These are phyloP conservation scores for Gnathonemus longibarbis DNA, from an alignment of 2,113 vertebrate species.

Conservation along the genomic window DNA sequence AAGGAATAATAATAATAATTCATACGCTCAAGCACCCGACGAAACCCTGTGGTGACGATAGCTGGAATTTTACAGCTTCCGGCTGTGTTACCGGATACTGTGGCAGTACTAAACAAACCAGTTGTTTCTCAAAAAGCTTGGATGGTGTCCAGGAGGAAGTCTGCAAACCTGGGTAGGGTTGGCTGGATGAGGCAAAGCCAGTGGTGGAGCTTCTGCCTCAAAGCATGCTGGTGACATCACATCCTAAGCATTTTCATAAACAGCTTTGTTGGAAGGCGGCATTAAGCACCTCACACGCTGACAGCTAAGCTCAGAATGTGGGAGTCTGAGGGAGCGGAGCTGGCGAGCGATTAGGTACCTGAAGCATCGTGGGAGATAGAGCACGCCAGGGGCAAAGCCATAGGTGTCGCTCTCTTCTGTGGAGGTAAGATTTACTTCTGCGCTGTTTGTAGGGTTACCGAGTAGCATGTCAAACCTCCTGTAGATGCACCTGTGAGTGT, in stretches of 20 bases:
- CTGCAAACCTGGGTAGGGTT: neutral
- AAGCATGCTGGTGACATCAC: neutral
- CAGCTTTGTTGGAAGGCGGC: neutral
- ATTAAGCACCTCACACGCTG: neutral
- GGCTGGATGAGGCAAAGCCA: neutral
- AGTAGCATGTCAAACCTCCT: neutral
- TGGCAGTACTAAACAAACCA: neutral
- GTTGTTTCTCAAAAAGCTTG: neutral
- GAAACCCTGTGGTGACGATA: neutral
- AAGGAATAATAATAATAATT: neutral
- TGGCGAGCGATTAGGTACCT: neutral
- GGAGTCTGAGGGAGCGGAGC: neutral
- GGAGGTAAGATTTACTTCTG: neutral
- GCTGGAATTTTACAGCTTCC: neutral
- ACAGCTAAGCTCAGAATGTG: neutral
- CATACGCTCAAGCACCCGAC: neutral
- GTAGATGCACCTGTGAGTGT: neutral
- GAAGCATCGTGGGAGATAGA: neutral
- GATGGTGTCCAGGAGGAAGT: neutral
- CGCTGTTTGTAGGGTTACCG: neutral
- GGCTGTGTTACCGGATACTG: neutral
- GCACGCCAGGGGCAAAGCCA: neutral
- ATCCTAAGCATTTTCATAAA: neutral
- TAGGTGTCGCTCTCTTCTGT: neutral
- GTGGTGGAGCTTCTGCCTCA: neutral